Evolutionary conservation across 2,113 vertebrate genomes (phyloP).

Genomic region (Coturnix japonica): DNA sequence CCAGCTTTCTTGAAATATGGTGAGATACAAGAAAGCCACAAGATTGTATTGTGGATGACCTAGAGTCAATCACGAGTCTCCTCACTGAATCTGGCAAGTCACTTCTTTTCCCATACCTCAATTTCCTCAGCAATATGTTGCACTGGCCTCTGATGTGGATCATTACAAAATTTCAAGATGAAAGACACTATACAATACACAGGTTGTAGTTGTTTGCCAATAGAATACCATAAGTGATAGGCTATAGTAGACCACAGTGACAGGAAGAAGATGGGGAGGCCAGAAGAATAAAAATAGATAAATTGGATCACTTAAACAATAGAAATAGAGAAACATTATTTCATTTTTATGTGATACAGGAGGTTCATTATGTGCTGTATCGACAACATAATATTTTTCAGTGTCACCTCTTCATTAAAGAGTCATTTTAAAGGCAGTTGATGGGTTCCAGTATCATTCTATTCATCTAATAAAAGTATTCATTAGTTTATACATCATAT

Average conservation of each 20-base stretch:
- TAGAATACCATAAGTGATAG: neutral
- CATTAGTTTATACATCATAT: conserved; percentile 49
- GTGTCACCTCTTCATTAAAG: conserved; percentile 70
- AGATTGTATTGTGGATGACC: neutral
- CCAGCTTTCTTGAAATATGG: neutral
- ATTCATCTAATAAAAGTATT: conserved; percentile 57
- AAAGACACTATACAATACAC: neutral
- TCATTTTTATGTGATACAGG: conserved; percentile 68
- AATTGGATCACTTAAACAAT: conserved; percentile 52
- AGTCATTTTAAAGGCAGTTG: conserved; percentile 63
- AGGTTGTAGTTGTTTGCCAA: neutral
- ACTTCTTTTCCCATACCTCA: neutral
- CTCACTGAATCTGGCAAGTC: neutral
- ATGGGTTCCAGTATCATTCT: conserved; percentile 40
- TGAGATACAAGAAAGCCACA: neutral
- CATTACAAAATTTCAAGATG: neutral
- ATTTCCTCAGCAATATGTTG: neutral
- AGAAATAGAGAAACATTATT: conserved; percentile 57
- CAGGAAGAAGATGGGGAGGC: neutral
- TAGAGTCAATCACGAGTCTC: neutral
- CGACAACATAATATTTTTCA: conserved; percentile 61
- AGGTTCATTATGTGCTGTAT: conserved; percentile 64
- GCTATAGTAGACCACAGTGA: neutral
- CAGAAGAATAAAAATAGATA: conserved; percentile 48
- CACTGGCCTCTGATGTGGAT: neutral